These are phyloP conservation scores for Chrysochloris asiatica DNA, from an alignment of 2,113 vertebrate species.

Conservation along the genomic window DNA sequence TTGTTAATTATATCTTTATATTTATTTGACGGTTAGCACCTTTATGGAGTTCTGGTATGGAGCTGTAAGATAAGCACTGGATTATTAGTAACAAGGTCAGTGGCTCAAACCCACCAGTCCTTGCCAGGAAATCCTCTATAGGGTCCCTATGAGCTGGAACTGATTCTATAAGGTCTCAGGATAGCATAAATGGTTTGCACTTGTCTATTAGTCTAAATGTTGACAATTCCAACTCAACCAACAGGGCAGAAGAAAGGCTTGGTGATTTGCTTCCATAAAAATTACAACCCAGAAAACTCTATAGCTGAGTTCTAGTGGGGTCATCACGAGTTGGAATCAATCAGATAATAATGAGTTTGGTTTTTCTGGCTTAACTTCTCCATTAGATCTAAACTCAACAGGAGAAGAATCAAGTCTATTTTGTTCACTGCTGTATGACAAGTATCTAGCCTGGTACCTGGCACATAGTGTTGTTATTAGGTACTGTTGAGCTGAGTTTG, in stretches of 20 bases:
- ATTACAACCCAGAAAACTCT: neutral
- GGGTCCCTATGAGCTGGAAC: no score
- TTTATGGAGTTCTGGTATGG: no score
- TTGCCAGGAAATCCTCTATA: no score
- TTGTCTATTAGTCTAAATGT: neutral
- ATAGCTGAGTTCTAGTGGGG: neutral
- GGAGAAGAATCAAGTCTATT: neutral
- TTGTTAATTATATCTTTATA: neutral
- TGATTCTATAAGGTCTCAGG: neutral
- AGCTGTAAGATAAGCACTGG: no score
- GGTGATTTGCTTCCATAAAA: neutral
- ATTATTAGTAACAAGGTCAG: no score
- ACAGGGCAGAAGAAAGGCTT: neutral
- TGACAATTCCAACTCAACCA: neutral
- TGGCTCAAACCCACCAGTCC: no score
- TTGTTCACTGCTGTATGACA: neutral
- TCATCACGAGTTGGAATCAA: neutral
- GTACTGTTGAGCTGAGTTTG: no score
- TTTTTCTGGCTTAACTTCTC: neutral
- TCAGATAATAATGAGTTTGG: neutral
- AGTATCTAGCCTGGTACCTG: neutral
- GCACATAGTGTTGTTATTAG: neutral
- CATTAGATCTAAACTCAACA: neutral
- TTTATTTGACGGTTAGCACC: neutral
- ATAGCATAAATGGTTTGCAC: neutral